These are phyloP conservation scores for Bos indicus DNA, from an alignment of 2,113 vertebrate genomes.

Conservation along the genomic window DNA sequence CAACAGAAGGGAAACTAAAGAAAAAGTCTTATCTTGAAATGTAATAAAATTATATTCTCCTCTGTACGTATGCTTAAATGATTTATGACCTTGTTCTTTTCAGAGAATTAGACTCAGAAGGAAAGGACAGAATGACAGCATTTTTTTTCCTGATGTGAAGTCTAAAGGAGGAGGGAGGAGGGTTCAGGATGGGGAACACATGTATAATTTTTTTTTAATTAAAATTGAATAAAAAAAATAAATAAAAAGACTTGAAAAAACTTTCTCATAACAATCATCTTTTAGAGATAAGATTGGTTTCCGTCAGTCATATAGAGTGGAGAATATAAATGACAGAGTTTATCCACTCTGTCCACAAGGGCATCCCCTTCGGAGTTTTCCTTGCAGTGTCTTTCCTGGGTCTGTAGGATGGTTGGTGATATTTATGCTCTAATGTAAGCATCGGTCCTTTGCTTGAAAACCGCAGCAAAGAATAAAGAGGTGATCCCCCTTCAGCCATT, in stretches of 20 bases:
- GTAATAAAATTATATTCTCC: slow-evolving; percentile 6
- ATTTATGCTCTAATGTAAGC: slow-evolving; percentile 13
- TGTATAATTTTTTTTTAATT: too few species aligned
- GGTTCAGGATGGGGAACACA: too few species aligned
- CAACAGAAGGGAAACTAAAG: slow-evolving; percentile 25
- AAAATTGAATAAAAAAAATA: too few species aligned
- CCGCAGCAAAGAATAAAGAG: not conserved
- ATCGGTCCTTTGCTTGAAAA: not conserved
- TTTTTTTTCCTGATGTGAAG: slow-evolving; percentile 17
- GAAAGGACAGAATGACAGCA: not conserved
- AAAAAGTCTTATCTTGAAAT: not conserved
- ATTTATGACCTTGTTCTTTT: slow-evolving; percentile 37
- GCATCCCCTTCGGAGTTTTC: slow-evolving; percentile 45
- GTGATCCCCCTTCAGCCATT: not conserved
- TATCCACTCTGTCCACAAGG: not conserved
- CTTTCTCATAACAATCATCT: slow-evolving; percentile 43
- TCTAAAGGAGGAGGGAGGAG: not conserved
- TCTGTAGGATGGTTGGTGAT: not conserved
- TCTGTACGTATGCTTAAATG: slow-evolving; percentile 20
- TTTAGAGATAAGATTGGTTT: slow-evolving; percentile 67
- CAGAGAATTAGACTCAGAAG: slow-evolving; percentile 24
- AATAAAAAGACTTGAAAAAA: slow-evolving; percentile 58
- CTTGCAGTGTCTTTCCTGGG: not conserved
- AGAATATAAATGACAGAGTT: slow-evolving; percentile 42
- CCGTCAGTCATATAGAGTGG: slow-evolving; percentile 59